Evolutionary conservation across 2,797 vertebrate species (phyloP), one percentile per base, ranked within the genome.

Genomic region (Simalia tracyae): DNA sequence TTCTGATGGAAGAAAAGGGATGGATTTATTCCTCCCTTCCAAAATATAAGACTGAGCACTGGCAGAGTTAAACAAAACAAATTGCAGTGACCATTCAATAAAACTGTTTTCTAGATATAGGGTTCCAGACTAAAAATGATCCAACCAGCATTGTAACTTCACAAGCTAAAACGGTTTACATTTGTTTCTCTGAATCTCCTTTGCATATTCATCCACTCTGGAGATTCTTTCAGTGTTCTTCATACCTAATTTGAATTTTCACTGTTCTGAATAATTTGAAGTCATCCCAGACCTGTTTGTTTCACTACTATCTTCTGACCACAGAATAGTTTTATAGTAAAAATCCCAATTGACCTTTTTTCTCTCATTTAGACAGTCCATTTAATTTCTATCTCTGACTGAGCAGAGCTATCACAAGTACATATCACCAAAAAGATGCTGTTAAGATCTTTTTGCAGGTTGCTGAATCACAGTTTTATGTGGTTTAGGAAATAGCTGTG

Each of bases 391-490:
- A 24, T 46, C 22, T 64, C 19, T 89, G 63, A n/a, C 15, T 68
- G 50, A 46, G 26, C 19, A 50, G 87, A 66, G 11, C 50, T 88
- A n/a, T 31, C 63, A 64, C 36, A 22, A 84, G 24, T 31, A 61
- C 3, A 12, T 60, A 28, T n/a, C 10, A 64, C 5, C 28, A 31
- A 19, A 17, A 85, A 90, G 31, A 24, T 31, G 12, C n/a, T 56
- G 54, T 66, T 66, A 59, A 59, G 36, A 42, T n/a, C 84, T 26
- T 60, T 57, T 60, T 57, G 36, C 89, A 60, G 22, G 57, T 42
- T 87, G 84, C 84, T 87, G 84, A 91, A 91, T 91, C 63, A 91
- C 63, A 87, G 64, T 87, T 57, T 87, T 87, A 87, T 87, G 15
- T 15, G 31, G 86, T 60, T 91, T 91, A 87, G 56, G 90, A 87